A percentile compares a stretch with the other conserved stretches of the same genome.
phyloP scores from a whole-genome alignment of 2,797 vertebrate genomes.

The Phoebastria nigripes region DNA sequence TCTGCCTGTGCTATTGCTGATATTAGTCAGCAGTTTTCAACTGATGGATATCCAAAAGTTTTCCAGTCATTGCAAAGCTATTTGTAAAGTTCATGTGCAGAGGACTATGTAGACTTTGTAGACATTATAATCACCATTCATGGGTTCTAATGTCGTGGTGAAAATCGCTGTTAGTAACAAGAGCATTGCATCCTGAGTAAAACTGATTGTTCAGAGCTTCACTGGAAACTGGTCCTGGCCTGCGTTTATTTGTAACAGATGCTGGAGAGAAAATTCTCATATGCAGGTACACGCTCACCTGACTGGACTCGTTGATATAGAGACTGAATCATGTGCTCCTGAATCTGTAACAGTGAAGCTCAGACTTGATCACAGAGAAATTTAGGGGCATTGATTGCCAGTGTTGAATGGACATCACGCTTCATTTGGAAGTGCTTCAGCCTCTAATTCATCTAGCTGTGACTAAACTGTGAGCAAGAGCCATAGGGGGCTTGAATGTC shows the following conservation, averaged over 20 bases:
- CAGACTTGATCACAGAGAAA: not conserved
- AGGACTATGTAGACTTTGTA: not conserved
- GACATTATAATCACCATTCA: not conserved
- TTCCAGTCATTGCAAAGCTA: not conserved
- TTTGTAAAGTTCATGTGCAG: not conserved
- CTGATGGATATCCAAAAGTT: not conserved
- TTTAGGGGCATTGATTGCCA: not conserved
- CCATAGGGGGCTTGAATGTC: not conserved
- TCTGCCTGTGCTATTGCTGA: not conserved
- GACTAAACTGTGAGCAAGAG: not conserved
- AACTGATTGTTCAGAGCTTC: not conserved
- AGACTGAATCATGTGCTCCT: not conserved
- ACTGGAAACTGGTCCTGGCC: not conserved
- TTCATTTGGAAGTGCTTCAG: not conserved
- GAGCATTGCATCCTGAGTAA: not conserved
- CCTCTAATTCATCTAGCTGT: not conserved
- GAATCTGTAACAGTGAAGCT: not conserved
- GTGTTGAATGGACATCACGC: not conserved
- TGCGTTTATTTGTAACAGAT: not conserved
- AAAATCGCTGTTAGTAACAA: not conserved
- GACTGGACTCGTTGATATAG: not conserved
- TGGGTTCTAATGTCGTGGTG: not conserved
- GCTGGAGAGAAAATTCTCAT: not conserved
- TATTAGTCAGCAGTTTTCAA: not conserved
- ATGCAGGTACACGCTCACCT: not conserved